Evolutionary conservation across 2,113 vertebrate genomes (phyloP), one percentile per base, ranked within the genome.

Genomic region (Petrocephalus zakoni): DNA sequence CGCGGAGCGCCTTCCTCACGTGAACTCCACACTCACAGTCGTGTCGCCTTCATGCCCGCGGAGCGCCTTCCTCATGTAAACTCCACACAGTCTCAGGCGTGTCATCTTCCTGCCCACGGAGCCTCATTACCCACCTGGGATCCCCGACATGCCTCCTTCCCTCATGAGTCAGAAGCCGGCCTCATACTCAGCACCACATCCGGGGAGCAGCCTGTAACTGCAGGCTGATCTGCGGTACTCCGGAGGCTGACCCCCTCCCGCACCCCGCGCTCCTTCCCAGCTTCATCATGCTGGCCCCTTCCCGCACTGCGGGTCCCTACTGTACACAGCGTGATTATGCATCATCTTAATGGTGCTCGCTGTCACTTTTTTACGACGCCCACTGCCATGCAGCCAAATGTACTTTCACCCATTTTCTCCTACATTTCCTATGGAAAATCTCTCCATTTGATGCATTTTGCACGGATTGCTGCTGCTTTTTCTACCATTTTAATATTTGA

Each of bases 291-390:
- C 61, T 29, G 61, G n/a, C 61, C 61, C 25, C 61, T 29, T 68
- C 61, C 61, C 4, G 61, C 61, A 68, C n/a, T 68, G 61, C 61
- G 10, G 61, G 25, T 68, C 61, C 61, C 61, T 68, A 68, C 61
- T 29, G 61, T 68, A 29, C 61, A 68, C 61, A 68, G n/a, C 10
- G 25, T 29, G 61, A 68, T 68, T 68, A 68, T 68, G 25, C 61
- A 68, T 68, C 53, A 21, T 86, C 25, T 55, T 58, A 58, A 55
- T 37, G 85, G 9, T 17, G 19, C 34, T 58, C 53, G 15, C 64
- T 42, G 42, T 64, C 53, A 68, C n/a, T 68, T 68, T 93, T 93
- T 90, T 91, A 93, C 92, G 91, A n/a, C 61, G 25, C 61, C 25
- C n/a, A 29, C n/a, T 68, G 25, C 25, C 61, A 29, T 29, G 61